Conservation (phyloP, 2,113 vertebrate genomes). For the Mystacornis crossleyi region DNA sequence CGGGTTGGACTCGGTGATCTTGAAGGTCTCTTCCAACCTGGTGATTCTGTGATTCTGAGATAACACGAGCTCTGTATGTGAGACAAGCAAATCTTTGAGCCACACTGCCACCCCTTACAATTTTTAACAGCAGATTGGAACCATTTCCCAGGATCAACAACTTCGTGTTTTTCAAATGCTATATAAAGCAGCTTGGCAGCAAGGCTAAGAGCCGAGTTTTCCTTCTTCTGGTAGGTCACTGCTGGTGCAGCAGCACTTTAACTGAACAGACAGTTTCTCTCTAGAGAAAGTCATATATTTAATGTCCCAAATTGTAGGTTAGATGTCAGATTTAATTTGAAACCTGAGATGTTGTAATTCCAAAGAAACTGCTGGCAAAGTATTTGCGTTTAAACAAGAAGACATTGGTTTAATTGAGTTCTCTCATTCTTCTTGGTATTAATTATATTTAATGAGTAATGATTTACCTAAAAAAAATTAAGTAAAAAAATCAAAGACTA, state of each 20-base stretch:
- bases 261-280: neutral
- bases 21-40: neutral
- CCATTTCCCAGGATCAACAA: neutral
- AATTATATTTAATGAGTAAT: neutral
- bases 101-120: neutral
- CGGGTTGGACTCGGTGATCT: neutral
- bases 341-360: neutral
- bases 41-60: neutral
- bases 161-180: neutral
- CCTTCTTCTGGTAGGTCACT: neutral
- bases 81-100: neutral
- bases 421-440: neutral
- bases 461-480: neutral
- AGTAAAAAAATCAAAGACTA: neutral
- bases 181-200: neutral
- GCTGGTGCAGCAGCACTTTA: neutral
- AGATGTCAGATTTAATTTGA: conserved; percentile 27
- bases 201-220: neutral
- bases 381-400: neutral
- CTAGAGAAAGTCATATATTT: neutral
- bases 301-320: conserved; percentile 5
- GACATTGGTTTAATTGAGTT: neutral
- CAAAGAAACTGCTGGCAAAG: neutral
- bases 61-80: neutral
- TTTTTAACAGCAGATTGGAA: neutral